A percentile compares a stretch with the other conserved stretches of the same genome.
phyloP scores from a whole-genome alignment of 2,797 vertebrate genomes.

The Phalanger gymnotis region DNA sequence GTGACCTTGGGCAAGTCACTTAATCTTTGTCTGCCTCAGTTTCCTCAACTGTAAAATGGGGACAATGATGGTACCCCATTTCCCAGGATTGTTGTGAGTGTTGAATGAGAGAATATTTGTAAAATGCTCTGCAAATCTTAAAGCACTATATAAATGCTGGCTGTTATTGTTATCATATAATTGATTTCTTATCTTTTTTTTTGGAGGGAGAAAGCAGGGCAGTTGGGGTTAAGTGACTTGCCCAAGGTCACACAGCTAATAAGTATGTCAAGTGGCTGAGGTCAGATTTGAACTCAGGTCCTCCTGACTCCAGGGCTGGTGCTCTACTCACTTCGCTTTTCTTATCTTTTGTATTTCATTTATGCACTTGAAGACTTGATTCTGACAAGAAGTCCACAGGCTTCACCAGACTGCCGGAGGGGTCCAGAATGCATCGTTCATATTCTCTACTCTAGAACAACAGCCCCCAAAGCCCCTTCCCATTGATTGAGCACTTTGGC shows the following conservation, averaged over 20 bases:
- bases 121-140: background rate
- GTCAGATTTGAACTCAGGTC: too few species aligned
- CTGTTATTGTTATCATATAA: background rate
- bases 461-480: background rate
- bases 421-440: background rate
- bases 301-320: too few species aligned
- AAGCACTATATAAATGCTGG: background rate
- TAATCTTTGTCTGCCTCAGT: background rate
- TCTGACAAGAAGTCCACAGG: background rate
- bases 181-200: background rate
- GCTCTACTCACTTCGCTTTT: too few species aligned
- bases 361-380: background rate
- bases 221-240: too few species aligned
- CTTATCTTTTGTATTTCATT: background rate
- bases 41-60: background rate
- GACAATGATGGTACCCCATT: background rate
- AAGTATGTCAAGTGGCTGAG: too few species aligned
- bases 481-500: background rate
- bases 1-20: background rate
- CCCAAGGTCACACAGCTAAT: too few species aligned
- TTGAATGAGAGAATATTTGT: background rate
- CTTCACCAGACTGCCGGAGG: background rate
- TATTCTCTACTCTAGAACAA: background rate
- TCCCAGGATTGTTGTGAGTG: background rate
- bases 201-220: too few species aligned